phyloP scores from a whole-genome alignment of 2,113 vertebrate species.

The Gavialis gangeticus region DNA sequence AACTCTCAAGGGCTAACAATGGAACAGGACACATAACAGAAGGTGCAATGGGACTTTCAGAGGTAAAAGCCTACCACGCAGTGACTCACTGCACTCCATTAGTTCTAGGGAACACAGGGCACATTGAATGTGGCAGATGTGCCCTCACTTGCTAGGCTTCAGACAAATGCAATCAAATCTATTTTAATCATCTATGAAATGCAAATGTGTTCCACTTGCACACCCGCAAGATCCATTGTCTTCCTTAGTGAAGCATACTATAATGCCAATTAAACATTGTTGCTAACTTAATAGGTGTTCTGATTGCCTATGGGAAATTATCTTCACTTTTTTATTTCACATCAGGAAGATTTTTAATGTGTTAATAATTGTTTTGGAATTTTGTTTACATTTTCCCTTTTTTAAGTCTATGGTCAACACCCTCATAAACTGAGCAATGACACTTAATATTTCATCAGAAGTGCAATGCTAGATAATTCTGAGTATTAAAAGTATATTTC shows the following conservation, averaged over 20 bases:
- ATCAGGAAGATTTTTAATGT: conserved; percentile 19
- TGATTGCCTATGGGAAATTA: conserved; percentile 72
- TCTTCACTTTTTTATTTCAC: conserved; percentile 49
- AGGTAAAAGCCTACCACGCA: conserved; percentile 21
- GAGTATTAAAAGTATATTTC: conserved; percentile 30
- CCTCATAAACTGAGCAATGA: background rate
- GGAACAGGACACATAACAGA: conserved; percentile 52
- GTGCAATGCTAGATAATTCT: background rate
- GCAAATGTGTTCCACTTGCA: conserved; percentile 79
- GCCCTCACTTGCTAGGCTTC: conserved; percentile 68
- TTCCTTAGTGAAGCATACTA: conserved; percentile 68
- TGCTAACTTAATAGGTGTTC: conserved; percentile 73
- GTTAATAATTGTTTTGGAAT: background rate
- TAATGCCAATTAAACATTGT: conserved; percentile 78
- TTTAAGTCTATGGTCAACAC: background rate
- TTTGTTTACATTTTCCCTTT: background rate
- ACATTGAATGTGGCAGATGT: conserved; percentile 70
- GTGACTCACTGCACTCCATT: conserved; percentile 58
- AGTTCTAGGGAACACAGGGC: conserved; percentile 58
- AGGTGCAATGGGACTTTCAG: conserved; percentile 63
- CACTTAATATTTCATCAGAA: background rate
- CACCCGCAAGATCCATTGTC: conserved; percentile 73
- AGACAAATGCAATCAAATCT: conserved; percentile 80
- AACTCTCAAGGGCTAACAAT: conserved; percentile 69
- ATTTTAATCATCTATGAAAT: conserved; percentile 85